Conservation (phyloP, 2,113 vertebrate genomes). For the Xyliphius kryptos region DNA sequence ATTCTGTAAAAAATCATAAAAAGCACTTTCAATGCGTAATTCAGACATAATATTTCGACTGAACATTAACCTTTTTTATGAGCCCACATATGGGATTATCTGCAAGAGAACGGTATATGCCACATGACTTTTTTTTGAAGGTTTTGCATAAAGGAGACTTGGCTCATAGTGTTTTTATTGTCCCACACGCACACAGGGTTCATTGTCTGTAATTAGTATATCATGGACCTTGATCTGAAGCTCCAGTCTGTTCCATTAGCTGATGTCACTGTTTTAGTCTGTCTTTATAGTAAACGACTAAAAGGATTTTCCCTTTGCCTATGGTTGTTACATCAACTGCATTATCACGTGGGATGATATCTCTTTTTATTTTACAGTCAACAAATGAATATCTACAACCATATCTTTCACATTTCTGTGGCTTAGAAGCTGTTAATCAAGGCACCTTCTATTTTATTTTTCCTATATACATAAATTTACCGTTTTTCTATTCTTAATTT, state of each 20-base stretch:
- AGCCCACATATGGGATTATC: no score
- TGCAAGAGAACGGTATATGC: no score
- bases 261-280: constrained; percentile 24
- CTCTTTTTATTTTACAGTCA: no score
- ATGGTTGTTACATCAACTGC: constrained; percentile 4
- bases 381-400: no score
- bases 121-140: constrained; percentile 11
- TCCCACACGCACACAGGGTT: constrained; percentile 2
- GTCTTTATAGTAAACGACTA: constrained; percentile 16
- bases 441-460: no score
- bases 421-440: constrained; percentile 21
- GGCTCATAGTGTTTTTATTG: constrained; percentile 8
- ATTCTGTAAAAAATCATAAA: no score
- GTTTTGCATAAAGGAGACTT: constrained; percentile 13
- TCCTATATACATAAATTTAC: constrained; percentile 52
- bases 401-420: constrained; percentile 41
- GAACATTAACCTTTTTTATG: no score
- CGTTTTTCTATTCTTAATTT: constrained; percentile 68
- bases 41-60: no score
- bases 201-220: no score
- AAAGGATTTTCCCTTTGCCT: constrained; percentile 19
- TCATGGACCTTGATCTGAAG: background rate
- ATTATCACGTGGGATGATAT: constrained; percentile 19
- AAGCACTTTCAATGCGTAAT: constrained; percentile 25
- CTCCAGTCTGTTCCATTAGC: constrained; percentile 4